Conservation (phyloP, 35 echinoderm and acorn worm species). For the Eucidaris tribuloides region DNA sequence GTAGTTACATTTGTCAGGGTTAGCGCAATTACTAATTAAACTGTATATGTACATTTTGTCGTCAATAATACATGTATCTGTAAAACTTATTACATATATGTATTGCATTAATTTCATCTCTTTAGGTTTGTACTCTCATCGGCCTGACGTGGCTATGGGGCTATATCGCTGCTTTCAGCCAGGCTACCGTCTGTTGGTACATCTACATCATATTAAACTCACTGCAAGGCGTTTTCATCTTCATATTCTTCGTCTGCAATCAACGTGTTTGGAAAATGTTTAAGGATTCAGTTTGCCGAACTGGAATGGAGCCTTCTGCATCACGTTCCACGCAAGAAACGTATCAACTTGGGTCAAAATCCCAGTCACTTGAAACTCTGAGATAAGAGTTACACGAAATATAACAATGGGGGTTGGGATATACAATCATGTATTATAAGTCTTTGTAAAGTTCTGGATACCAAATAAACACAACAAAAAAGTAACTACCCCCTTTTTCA, state of each 20-base stretch:
- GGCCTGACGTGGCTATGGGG: constrained; percentile 78
- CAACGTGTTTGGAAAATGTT: constrained; percentile 11
- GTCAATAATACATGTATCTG: not conserved
- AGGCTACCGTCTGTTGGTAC: constrained; percentile 42
- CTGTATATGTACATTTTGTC: not conserved
- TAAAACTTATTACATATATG: not conserved
- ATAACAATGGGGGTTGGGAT: no score
- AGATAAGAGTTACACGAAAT: no score
- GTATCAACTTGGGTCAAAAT: no score
- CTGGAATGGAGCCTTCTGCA: no score
- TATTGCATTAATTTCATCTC: not conserved
- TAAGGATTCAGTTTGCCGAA: not conserved
- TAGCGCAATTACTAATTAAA: not conserved
- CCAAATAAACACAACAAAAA: no score
- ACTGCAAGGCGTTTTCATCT: constrained; percentile 69
- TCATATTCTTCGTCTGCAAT: constrained; percentile 38
- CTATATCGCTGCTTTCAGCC: constrained; percentile 48
- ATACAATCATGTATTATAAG: no score
- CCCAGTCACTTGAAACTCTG: no score
- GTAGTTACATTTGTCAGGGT: not conserved
- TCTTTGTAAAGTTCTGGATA: no score
- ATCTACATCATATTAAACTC: constrained; percentile 56
- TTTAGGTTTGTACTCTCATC: constrained; percentile 49
- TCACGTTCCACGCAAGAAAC: no score
- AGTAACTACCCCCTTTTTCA: no score